Percentiles rank a stretch among this genome's conserved stretches.
Evolutionary conservation across 2,888 invertebrate genomes (phyloP).

Genomic region (Platycheirus rosarum): DNA sequence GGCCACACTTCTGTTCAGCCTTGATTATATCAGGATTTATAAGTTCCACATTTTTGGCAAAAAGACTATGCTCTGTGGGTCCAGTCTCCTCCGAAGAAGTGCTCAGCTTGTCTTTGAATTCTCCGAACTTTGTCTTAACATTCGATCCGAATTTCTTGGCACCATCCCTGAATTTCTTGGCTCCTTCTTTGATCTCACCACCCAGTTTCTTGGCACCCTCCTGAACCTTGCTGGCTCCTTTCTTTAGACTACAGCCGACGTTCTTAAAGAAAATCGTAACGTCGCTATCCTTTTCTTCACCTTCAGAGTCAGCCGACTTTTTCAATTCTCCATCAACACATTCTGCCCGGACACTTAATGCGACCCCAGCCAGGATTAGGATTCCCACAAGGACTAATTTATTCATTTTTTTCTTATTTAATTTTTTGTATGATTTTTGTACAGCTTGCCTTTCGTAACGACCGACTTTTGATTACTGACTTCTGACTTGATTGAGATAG

Average conservation of each 20-base stretch:
- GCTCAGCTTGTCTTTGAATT: conserved; percentile 78
- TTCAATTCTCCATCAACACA: conserved; percentile 79
- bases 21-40: conserved; percentile 80
- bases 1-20: conserved; percentile 80
- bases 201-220: conserved; percentile 79
- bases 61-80: conserved; percentile 74
- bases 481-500: conserved; percentile 48
- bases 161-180: conserved; percentile 78
- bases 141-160: conserved; percentile 79
- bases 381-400: conserved; percentile 59
- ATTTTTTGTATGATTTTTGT: not conserved
- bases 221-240: conserved; percentile 77
- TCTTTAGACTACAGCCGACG: conserved; percentile 79
- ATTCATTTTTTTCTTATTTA: conserved; percentile 75
- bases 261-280: conserved; percentile 79
- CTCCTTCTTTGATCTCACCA: conserved; percentile 78
- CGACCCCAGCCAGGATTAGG: conserved; percentile 59
- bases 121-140: conserved; percentile 78
- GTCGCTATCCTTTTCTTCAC: conserved; percentile 75
- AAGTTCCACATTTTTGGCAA: conserved; percentile 78
- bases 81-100: conserved; percentile 78
- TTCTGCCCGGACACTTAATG: conserved; percentile 75
- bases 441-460: conserved; percentile 17
- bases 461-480: conserved; percentile 51
- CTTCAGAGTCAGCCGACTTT: conserved; percentile 73